Conservation (phyloP, 2,888 invertebrate genomes). For the Drosophila mulleri region DNA sequence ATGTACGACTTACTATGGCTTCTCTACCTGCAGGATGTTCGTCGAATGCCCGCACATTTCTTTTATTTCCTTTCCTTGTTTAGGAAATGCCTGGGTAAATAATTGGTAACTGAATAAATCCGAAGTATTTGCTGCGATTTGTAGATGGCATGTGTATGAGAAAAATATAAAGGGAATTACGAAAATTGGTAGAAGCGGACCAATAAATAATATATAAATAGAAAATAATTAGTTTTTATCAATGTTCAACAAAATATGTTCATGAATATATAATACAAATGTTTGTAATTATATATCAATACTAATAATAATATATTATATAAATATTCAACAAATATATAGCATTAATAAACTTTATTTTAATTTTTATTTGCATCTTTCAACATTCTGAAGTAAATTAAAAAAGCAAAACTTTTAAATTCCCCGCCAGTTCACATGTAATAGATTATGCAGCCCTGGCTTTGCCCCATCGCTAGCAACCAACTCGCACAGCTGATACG, state of each 20-base stretch:
- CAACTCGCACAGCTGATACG: constrained; percentile 36
- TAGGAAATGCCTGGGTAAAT: constrained; percentile 21
- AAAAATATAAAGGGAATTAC: background rate
- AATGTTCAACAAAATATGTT: background rate
- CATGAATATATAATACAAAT: background rate
- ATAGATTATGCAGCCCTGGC: constrained; percentile 23
- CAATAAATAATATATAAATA: background rate
- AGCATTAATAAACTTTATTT: too few relatives aligned
- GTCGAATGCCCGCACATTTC: constrained; percentile 28
- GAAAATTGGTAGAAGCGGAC: background rate
- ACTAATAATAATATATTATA: too few relatives aligned
- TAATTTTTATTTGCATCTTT: background rate
- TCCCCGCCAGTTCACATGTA: constrained; percentile 38
- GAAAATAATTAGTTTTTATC: background rate
- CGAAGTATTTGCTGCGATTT: background rate
- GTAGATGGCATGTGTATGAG: background rate
- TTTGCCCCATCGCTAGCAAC: constrained; percentile 35
- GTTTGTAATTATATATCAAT: too few relatives aligned
- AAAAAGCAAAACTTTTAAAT: constrained; percentile 25
- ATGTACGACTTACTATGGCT: background rate
- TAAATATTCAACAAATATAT: too few relatives aligned
- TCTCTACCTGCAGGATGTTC: constrained; percentile 66
- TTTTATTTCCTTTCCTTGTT: constrained; percentile 26
- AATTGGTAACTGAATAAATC: constrained; percentile 1
- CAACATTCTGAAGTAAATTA: too few relatives aligned